Conservation (phyloP, 2,797 vertebrate genomes). For the Alcedo quadribrachys region DNA sequence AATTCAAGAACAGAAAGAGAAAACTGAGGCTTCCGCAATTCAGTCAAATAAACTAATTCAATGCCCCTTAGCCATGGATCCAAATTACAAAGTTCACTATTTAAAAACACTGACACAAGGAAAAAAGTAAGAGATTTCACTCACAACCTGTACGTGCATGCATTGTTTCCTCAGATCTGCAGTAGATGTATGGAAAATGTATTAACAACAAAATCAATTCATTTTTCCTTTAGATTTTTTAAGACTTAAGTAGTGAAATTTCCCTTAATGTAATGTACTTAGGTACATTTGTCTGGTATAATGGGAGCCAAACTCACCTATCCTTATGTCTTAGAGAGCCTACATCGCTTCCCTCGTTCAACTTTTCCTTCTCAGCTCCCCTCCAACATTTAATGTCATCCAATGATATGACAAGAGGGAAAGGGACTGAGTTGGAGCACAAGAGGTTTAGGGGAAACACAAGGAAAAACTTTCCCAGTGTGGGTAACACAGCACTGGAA, state of each 20-base stretch:
- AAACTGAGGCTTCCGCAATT: neutral
- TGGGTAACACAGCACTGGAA: too few species aligned
- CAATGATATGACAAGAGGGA: too few species aligned
- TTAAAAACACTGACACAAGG: neutral
- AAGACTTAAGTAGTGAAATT: neutral
- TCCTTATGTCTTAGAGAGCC: neutral
- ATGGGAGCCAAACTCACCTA: neutral
- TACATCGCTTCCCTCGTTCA: neutral
- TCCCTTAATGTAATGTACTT: neutral
- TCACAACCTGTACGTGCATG: neutral
- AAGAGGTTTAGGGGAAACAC: too few species aligned
- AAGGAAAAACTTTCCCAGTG: too few species aligned
- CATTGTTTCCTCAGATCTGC: neutral
- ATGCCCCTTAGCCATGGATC: neutral
- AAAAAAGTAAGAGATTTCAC: neutral
- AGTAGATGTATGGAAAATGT: neutral
- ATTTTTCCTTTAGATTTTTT: neutral
- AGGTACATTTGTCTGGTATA: fast-evolving
- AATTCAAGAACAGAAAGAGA: constrained; percentile 3
- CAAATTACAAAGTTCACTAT: neutral
- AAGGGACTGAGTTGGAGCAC: too few species aligned
- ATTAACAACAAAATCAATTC: neutral
- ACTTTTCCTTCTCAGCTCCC: neutral
- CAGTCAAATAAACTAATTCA: neutral
- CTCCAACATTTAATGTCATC: too few species aligned